A percentile compares a stretch with the other conserved stretches of the same genome.
Conservation (phyloP, 1,140 invertebrate species). For the Anadara kagoshimensis region DNA sequence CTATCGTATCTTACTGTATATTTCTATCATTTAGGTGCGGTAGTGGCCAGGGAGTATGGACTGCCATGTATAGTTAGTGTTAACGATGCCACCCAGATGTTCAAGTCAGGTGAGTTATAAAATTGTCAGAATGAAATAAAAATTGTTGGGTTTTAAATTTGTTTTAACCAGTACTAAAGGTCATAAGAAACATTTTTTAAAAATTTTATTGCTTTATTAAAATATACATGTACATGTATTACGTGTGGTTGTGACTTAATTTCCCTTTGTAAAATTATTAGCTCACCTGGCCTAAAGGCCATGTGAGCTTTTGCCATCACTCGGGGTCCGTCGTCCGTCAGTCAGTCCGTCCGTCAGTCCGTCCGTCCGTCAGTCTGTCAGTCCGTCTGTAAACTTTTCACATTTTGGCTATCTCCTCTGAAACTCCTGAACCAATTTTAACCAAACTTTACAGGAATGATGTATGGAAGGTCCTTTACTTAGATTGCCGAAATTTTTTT, state of each 20-base stretch:
- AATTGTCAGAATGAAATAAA: background rate
- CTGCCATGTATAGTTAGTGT: constrained; percentile 88
- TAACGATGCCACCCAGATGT: constrained; percentile 79
- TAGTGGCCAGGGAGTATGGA: constrained; percentile 91
- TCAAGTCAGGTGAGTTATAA: constrained; percentile 79
- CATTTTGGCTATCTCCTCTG: too few relatives aligned
- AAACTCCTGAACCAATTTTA: too few relatives aligned
- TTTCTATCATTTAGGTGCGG: constrained; percentile 79
- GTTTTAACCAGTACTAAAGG: too few relatives aligned
- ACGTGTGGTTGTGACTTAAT: background rate
- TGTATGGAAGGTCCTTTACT: too few relatives aligned
- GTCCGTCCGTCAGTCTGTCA: too few relatives aligned
- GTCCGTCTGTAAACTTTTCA: too few relatives aligned
- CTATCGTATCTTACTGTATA: too few relatives aligned
- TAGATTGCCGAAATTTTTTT: too few relatives aligned
- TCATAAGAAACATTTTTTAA: background rate
- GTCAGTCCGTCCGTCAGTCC: too few relatives aligned
- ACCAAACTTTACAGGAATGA: too few relatives aligned
- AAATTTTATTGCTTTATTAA: background rate
- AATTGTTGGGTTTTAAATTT: background rate
- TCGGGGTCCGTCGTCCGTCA: too few relatives aligned
- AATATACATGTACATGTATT: background rate
- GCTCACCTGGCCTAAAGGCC: too few relatives aligned
- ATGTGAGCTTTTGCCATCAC: background rate
- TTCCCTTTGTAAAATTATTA: background rate